Evolutionary conservation across 2,797 vertebrate species (phyloP), one percentile per base, ranked within the genome.

Genomic region (Eidolon dupreanum): DNA sequence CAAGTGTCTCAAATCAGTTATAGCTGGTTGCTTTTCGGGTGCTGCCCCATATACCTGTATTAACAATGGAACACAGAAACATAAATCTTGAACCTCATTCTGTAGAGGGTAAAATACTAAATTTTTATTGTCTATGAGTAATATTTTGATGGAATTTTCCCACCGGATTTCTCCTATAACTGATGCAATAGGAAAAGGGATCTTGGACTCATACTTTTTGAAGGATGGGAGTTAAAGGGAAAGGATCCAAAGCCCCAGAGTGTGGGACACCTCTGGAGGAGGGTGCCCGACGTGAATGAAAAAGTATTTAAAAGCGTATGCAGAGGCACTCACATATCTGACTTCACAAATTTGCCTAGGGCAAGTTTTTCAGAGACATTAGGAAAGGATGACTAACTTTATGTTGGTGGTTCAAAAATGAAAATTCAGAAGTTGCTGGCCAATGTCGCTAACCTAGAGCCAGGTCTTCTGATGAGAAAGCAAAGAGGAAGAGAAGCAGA

Each of bases 51-150:
- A 36, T 36, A 36, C 71, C 55, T 15, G 3, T 65, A 49, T 90
- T 96, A 82, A 65, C 38, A 68, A 68, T 12, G 86, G 61, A 95
- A 73, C n/a, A 79, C 59, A 75, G 82, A 91, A 70, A 51, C 36
- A 88, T 86, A 83, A 79, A 91, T 93, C 85, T 78, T 82, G 63
- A 92, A 61, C 75, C 65, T 89, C 65, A 83, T 90, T 94, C 70
- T 19, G 28, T 15, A 71, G 63, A 94, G 53, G 41, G 68, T 93
- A 55, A 94, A 93, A 71, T 92, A 95, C 49, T 95, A 71, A 59
- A 75, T 94, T 92, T 95, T 88, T 82, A 74, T 88, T 70, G 59
- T 75, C 61, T 70, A 4, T 36, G 51, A 61, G 38, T 79, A 93
- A 83, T 55, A 81, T 46, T 88, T 93, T 82, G 13, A 70, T 87